These are phyloP conservation scores for Oophaga pumilio DNA, from an alignment of 2,113 vertebrate species.

Conservation along the genomic window DNA sequence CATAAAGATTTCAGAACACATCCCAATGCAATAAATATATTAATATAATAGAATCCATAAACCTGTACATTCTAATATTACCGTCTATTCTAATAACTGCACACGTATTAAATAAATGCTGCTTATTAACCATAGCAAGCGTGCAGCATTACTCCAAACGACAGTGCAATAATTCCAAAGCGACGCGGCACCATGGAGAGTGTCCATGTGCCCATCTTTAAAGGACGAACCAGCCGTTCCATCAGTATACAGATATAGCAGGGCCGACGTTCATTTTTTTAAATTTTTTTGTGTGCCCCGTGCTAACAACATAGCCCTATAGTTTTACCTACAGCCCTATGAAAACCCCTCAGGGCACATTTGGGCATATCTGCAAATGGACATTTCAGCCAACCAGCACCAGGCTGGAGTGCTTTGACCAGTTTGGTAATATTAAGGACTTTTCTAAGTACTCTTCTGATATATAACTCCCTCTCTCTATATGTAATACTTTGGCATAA, in stretches of 20 bases:
- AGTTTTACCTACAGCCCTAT: too few relatives aligned
- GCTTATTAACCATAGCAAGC: background rate
- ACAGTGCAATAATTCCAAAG: background rate
- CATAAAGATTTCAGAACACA: background rate
- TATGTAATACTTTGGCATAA: background rate
- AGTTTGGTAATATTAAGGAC: background rate
- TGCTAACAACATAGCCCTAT: too few relatives aligned
- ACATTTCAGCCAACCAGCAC: background rate
- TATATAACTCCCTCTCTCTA: background rate
- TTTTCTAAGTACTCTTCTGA: background rate
- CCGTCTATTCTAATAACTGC: background rate
- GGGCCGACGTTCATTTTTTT: background rate
- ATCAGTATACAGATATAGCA: background rate
- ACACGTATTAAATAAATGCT: slow-evolving; percentile 4
- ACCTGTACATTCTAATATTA: background rate
- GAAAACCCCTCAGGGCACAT: too few relatives aligned
- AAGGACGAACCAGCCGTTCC: background rate
- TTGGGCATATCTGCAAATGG: background rate
- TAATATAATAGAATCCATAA: slow-evolving; percentile 1
- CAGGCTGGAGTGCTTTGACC: background rate
- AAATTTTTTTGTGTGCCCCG: background rate
- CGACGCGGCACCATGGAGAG: background rate
- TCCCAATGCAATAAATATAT: slow-evolving; percentile 33
- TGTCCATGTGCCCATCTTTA: background rate
- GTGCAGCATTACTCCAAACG: background rate